A percentile compares a stretch with the other conserved stretches of the same genome.
Conservation (phyloP, 2,888 invertebrate species). For the Sinelater perroti region DNA sequence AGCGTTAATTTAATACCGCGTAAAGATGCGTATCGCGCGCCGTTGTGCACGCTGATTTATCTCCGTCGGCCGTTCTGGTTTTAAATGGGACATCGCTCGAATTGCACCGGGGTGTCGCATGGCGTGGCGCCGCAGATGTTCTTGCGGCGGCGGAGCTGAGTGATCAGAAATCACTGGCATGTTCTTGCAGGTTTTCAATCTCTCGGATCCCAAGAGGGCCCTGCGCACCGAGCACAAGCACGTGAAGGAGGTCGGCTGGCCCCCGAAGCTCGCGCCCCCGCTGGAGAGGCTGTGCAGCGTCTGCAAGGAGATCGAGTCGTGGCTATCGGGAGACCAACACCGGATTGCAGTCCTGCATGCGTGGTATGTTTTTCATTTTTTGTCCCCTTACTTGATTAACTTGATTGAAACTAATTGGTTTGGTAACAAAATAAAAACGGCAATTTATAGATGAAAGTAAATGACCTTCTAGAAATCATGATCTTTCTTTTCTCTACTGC, state of each 20-base stretch:
- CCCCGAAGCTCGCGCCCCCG: constrained; percentile 85
- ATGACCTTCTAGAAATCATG: too few species aligned
- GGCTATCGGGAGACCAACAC: constrained; percentile 84
- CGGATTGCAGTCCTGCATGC: constrained; percentile 90
- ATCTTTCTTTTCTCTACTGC: too few species aligned
- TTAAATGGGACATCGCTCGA: background rate
- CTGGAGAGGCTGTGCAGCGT: constrained; percentile 89
- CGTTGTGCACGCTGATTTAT: constrained; percentile 5
- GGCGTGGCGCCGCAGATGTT: constrained; percentile 1
- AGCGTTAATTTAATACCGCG: constrained; percentile 15
- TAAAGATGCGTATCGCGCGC: constrained; percentile 7
- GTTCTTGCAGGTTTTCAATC: constrained; percentile 81
- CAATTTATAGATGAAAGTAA: too few species aligned
- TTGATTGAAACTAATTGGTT: too few species aligned
- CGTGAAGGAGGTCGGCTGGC: constrained; percentile 84
- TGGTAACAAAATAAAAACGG: too few species aligned
- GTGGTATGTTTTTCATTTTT: constrained; percentile 65
- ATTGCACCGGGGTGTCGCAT: too few species aligned
- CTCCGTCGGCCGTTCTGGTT: background rate
- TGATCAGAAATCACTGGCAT: background rate
- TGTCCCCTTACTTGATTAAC: too few species aligned
- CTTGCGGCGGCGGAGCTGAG: background rate
- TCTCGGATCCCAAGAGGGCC: constrained; percentile 74
- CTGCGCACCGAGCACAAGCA: constrained; percentile 74
- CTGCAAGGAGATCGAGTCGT: constrained; percentile 93